These are phyloP conservation scores for Macquaria ambigua DNA, from an alignment of 2,113 vertebrate species.

Conservation along the genomic window DNA sequence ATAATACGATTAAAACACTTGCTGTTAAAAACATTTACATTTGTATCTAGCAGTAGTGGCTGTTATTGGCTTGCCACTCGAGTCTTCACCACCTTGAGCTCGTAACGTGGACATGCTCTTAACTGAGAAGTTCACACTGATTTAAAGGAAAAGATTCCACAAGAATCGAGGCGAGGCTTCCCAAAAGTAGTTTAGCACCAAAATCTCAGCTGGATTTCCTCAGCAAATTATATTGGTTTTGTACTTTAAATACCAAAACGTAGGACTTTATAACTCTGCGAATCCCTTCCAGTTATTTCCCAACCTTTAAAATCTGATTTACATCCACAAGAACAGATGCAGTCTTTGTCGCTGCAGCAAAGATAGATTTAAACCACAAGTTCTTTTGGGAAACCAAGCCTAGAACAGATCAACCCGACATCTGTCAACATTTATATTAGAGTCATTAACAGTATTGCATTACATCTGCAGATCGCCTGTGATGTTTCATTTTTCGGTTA, in stretches of 20 bases:
- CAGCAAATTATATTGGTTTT: background rate
- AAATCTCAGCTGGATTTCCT: slow-evolving; percentile 42
- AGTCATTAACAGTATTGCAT: slow-evolving; percentile 44
- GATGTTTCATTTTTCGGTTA: slow-evolving; percentile 28
- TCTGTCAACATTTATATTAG: slow-evolving; percentile 50
- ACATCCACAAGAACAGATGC: background rate
- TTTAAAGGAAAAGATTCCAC: slow-evolving; percentile 55
- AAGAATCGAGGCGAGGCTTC: slow-evolving; percentile 57
- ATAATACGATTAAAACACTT: slow-evolving; percentile 63
- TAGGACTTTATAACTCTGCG: background rate
- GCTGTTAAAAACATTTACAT: slow-evolving; percentile 63
- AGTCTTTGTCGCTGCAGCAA: slow-evolving; percentile 14
- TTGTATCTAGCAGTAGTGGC: slow-evolving; percentile 47
- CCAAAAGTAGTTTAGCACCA: slow-evolving; percentile 59
- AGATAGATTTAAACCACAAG: background rate
- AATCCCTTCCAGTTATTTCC: slow-evolving; percentile 8
- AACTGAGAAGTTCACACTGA: slow-evolving; percentile 30
- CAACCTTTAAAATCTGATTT: slow-evolving; percentile 25
- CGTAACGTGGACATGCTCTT: slow-evolving; percentile 28
- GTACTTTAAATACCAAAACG: slow-evolving; percentile 3
- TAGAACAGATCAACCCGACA: background rate
- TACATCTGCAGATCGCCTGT: slow-evolving; percentile 50
- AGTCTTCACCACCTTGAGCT: slow-evolving; percentile 15
- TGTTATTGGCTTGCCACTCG: slow-evolving; percentile 27
- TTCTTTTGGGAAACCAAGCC: slow-evolving; percentile 58